A percentile compares a stretch with the other conserved stretches of the same genome.
These are phyloP conservation scores for Numenius phaeopus DNA, from an alignment of 2,797 vertebrate species.

Conservation along the genomic window DNA sequence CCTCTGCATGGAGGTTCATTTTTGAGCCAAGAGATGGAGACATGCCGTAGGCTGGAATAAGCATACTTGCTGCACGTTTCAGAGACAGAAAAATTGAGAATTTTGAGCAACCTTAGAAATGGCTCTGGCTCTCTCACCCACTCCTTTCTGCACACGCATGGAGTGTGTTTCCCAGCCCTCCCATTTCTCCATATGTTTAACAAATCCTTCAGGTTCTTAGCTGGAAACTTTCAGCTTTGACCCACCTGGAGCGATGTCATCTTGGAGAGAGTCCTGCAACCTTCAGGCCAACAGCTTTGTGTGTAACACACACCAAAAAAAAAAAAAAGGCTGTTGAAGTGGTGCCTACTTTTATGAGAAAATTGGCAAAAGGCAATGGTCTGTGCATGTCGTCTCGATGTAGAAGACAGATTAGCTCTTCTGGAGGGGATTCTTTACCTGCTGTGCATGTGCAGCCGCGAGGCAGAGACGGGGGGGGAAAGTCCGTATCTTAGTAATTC, in stretches of 20 bases:
- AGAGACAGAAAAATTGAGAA: background rate
- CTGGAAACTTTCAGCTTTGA: slow-evolving; percentile 65
- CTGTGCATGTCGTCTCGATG: background rate
- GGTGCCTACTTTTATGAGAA: slow-evolving; percentile 33
- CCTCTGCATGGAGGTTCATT: background rate
- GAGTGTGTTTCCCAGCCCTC: background rate
- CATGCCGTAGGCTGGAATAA: background rate
- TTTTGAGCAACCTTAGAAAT: background rate
- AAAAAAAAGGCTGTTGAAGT: background rate
- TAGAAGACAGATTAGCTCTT: background rate
- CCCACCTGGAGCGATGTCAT: slow-evolving; percentile 68
- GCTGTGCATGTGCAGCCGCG: fast-evolving
- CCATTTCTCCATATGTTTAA: background rate
- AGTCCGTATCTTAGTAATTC: background rate
- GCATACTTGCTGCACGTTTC: background rate
- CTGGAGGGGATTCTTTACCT: background rate
- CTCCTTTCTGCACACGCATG: background rate
- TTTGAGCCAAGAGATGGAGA: background rate
- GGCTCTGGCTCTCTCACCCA: background rate
- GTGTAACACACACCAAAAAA: background rate
- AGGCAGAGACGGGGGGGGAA: background rate
- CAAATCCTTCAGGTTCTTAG: slow-evolving; percentile 18
- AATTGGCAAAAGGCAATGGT: slow-evolving; percentile 4
- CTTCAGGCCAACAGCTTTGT: slow-evolving; percentile 20
- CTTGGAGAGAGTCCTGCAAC: slow-evolving; percentile 38